These are phyloP conservation scores for Drosophila helvetica DNA, from an alignment of 2,888 invertebrate species.

Conservation along the genomic window DNA sequence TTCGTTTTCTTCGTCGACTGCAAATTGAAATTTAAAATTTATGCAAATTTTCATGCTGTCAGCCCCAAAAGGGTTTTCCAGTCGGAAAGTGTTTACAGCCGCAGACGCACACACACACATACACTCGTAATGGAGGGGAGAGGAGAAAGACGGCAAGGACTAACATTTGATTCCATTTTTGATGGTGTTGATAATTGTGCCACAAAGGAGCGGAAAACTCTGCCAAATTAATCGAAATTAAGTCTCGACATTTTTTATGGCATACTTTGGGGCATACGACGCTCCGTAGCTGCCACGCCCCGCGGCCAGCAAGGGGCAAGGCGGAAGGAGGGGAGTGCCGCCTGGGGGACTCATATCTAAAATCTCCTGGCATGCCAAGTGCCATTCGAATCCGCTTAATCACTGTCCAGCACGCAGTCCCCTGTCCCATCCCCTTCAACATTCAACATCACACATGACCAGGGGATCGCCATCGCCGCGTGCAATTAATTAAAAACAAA, in stretches of 20 bases:
- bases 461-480: constrained; percentile 63
- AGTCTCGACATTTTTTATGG: constrained; percentile 63
- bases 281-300: constrained; percentile 51
- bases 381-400: constrained; percentile 67
- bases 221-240: constrained; percentile 73
- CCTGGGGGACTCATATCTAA: constrained; percentile 32
- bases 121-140: not conserved
- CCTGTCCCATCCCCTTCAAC: constrained; percentile 10
- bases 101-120: not conserved
- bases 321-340: not conserved
- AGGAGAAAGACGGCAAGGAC: not conserved
- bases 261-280: constrained; percentile 55
- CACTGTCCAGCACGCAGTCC: constrained; percentile 67
- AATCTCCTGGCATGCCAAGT: constrained; percentile 47
- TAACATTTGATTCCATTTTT: constrained; percentile 59
- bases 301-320: constrained; percentile 23
- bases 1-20: constrained; percentile 42
- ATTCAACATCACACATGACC: constrained; percentile 32
- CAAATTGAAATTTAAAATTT: constrained; percentile 80
- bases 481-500: constrained; percentile 81
- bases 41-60: constrained; percentile 73
- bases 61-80: constrained; percentile 64
- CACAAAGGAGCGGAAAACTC: constrained; percentile 29
- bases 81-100: not conserved
- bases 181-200: constrained; percentile 69